phyloP scores from a whole-genome alignment of 2,113 vertebrate species.

The Patagioenas fasciata region DNA sequence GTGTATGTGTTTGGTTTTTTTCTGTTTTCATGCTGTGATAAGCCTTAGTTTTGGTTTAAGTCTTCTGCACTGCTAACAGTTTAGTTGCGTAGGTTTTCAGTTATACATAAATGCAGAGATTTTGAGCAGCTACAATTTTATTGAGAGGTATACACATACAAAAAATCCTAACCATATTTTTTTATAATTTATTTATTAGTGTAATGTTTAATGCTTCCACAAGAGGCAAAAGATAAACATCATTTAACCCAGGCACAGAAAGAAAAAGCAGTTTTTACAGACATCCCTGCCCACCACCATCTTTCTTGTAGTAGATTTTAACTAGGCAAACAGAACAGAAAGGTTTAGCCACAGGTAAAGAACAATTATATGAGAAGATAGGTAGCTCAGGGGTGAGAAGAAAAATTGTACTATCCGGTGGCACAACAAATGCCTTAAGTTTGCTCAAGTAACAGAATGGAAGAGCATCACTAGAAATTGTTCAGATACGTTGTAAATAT shows the following conservation, averaged over 20 bases:
- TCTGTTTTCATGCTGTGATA: neutral
- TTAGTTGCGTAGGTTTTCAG: neutral
- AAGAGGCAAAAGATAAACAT: constrained; percentile 39
- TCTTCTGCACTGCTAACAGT: neutral
- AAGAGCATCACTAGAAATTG: neutral
- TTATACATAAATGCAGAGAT: neutral
- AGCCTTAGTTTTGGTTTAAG: neutral
- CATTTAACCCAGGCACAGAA: constrained; percentile 40
- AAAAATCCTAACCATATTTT: neutral
- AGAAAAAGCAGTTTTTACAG: constrained; percentile 13
- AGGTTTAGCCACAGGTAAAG: neutral
- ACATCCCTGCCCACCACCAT: neutral
- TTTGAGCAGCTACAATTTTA: neutral
- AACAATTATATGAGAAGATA: neutral
- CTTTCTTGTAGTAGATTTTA: neutral
- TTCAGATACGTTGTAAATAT: neutral
- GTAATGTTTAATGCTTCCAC: constrained; percentile 43
- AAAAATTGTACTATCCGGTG: neutral
- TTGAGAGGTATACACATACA: neutral
- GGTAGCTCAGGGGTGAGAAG: neutral
- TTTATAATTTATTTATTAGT: constrained; percentile 22
- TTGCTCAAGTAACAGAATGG: neutral
- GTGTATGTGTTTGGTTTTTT: neutral
- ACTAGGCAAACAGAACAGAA: neutral
- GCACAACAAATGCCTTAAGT: neutral